phyloP scores from a whole-genome alignment of 2,113 vertebrate species.

The Seriola quinqueradiata region DNA sequence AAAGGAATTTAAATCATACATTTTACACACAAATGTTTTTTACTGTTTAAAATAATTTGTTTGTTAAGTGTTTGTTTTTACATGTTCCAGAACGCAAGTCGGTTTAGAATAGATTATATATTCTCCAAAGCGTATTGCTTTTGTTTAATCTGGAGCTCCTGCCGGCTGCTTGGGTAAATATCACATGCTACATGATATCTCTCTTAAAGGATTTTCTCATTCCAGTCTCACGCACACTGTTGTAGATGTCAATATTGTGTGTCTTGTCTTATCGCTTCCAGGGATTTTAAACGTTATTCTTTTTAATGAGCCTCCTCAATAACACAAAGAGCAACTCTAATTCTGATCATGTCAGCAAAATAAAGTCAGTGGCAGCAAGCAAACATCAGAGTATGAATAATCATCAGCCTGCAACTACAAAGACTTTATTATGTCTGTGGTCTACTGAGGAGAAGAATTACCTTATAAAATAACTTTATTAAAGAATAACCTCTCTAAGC shows the following conservation, averaged over 20 bases:
- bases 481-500: conserved; percentile 17
- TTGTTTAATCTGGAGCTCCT: conserved; percentile 47
- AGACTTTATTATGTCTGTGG: not conserved
- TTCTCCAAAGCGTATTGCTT: conserved; percentile 38
- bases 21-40: not conserved
- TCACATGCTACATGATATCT: conserved; percentile 58
- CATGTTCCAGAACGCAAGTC: not conserved
- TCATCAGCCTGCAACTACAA: not conserved
- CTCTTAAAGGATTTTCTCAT: conserved; percentile 55
- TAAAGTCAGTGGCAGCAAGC: not conserved
- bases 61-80: not conserved
- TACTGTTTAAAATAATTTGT: not conserved
- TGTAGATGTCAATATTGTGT: conserved; percentile 62
- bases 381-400: conserved; percentile 6
- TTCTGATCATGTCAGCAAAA: conserved; percentile 34
- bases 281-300: conserved; percentile 32
- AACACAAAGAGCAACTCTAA: conserved; percentile 17
- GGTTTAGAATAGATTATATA: conserved; percentile 13
- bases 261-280: conserved; percentile 35
- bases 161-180: conserved; percentile 57
- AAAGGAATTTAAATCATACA: not conserved
- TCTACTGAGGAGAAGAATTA: conserved; percentile 4
- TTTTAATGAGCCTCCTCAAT: conserved; percentile 21
- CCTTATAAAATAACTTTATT: conserved; percentile 9
- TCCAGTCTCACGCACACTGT: conserved; percentile 33